These are phyloP conservation scores for Cyprinella venusta DNA, from an alignment of 2,797 vertebrate genomes.

Conservation along the genomic window DNA sequence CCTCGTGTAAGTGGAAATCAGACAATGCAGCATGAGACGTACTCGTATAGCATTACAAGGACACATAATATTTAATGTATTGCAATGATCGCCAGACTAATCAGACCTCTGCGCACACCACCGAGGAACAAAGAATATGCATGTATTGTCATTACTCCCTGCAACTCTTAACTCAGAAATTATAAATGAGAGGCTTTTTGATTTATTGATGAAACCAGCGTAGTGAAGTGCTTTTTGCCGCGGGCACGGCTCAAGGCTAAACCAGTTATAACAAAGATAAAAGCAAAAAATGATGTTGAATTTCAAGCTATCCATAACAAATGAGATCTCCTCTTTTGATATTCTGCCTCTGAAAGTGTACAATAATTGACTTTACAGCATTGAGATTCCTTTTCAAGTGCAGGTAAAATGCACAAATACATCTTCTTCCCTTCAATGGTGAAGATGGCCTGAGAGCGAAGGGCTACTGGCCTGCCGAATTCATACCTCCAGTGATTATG, in stretches of 20 bases:
- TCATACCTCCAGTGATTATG: neutral
- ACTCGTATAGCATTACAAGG: neutral
- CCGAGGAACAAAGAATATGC: constrained; percentile 49
- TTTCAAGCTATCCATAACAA: constrained; percentile 62
- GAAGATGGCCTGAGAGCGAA: neutral
- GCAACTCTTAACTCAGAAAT: constrained; percentile 70
- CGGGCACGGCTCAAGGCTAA: constrained; percentile 62
- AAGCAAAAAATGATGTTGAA: constrained; percentile 58
- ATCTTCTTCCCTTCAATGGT: constrained; percentile 11
- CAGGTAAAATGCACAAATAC: constrained; percentile 35
- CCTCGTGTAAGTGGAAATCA: neutral
- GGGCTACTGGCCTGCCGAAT: neutral
- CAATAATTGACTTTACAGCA: constrained; percentile 54
- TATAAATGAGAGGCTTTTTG: constrained; percentile 66
- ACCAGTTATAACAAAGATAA: constrained; percentile 65
- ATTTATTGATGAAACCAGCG: constrained; percentile 69
- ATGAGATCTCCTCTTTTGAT: constrained; percentile 59
- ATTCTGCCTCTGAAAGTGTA: constrained; percentile 57
- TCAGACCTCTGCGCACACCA: constrained; percentile 17
- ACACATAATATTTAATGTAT: constrained; percentile 3
- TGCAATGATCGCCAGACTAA: neutral
- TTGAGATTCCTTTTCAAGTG: constrained; percentile 45
- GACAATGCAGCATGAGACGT: neutral
- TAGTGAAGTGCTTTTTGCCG: constrained; percentile 62
- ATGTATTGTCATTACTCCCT: constrained; percentile 58